Conservation (phyloP, 1,140 invertebrate genomes). For the Pogonognathellus flavescens region DNA sequence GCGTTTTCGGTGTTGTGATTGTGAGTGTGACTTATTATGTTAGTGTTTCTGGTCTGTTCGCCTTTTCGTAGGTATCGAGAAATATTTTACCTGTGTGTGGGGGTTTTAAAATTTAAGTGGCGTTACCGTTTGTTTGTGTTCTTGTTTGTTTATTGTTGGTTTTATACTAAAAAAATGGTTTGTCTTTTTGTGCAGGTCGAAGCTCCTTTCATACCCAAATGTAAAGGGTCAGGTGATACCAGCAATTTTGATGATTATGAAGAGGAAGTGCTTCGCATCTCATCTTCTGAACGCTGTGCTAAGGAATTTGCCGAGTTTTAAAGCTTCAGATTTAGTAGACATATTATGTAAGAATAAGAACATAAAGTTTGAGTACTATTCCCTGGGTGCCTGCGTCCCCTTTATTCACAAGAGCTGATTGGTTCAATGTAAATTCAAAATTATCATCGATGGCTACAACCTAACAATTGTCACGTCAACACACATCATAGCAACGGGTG, state of each 20-base stretch:
- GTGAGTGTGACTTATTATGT: too few relatives aligned
- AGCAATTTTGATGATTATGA: conserved; percentile 99
- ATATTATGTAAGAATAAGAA: neutral
- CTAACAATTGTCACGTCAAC: too few relatives aligned
- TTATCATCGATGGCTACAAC: too few relatives aligned
- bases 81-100: neutral
- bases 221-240: conserved; percentile 95
- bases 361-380: neutral
- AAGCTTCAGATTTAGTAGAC: conserved; percentile 68
- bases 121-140: too few relatives aligned
- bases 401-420: too few relatives aligned
- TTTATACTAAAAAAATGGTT: neutral
- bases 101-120: neutral
- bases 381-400: too few relatives aligned
- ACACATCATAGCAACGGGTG: conserved; percentile 2
- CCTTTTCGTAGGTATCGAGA: neutral
- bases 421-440: too few relatives aligned
- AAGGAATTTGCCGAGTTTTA: conserved; percentile 99
- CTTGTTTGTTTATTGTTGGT: too few relatives aligned
- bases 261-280: conserved; percentile 96
- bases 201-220: conserved; percentile 96
- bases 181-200: conserved; percentile 76
- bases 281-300: conserved; percentile 96
- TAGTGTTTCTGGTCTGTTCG: neutral
- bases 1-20: too few relatives aligned